Percentiles rank a stretch among this genome's conserved stretches.
Evolutionary conservation across 2,888 invertebrate genomes (phyloP).

Genomic region (Encarsia formosa): DNA sequence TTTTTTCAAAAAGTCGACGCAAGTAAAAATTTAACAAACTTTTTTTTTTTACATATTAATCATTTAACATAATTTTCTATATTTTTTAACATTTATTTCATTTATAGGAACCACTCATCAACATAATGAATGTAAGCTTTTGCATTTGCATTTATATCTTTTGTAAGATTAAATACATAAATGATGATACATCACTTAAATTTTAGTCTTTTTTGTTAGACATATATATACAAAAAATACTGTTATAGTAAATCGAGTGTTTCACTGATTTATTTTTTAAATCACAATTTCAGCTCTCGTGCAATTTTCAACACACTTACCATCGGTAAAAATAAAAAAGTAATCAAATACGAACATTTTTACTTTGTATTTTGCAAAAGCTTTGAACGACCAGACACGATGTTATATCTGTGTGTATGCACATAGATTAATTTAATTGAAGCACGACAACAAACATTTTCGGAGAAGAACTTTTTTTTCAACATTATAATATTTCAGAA

Average conservation of each 20-base stretch:
- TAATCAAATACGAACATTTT: conserved; percentile 15
- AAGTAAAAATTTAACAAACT: too few species aligned
- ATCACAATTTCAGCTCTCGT: conserved; percentile 19
- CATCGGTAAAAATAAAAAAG: conserved; percentile 19
- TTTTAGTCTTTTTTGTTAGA: conserved; percentile 13
- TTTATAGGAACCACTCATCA: conserved; percentile 25
- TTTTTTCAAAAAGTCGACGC: too few species aligned
- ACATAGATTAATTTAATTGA: conserved; percentile 14
- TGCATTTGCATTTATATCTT: conserved; percentile 12
- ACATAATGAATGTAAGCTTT: conserved; percentile 23
- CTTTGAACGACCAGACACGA: too few species aligned
- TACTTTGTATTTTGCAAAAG: conserved; percentile 7
- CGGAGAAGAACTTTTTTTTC: too few species aligned
- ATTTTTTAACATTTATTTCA: too few species aligned
- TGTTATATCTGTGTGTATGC: not conserved
- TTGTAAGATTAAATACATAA: conserved; percentile 19
- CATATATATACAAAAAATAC: conserved; percentile 30
- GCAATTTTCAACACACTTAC: conserved; percentile 13
- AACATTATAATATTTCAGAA: too few species aligned
- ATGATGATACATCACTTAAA: conserved; percentile 14
- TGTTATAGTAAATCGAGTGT: conserved; percentile 26
- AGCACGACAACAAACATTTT: conserved; percentile 19
- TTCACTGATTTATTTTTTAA: conserved; percentile 8
- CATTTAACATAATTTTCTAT: conserved; percentile 11
- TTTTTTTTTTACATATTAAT: too few species aligned